Evolutionary conservation across 2,797 vertebrate genomes (phyloP), one percentile per base, ranked within the genome.

Genomic region (Liasis olivaceus): DNA sequence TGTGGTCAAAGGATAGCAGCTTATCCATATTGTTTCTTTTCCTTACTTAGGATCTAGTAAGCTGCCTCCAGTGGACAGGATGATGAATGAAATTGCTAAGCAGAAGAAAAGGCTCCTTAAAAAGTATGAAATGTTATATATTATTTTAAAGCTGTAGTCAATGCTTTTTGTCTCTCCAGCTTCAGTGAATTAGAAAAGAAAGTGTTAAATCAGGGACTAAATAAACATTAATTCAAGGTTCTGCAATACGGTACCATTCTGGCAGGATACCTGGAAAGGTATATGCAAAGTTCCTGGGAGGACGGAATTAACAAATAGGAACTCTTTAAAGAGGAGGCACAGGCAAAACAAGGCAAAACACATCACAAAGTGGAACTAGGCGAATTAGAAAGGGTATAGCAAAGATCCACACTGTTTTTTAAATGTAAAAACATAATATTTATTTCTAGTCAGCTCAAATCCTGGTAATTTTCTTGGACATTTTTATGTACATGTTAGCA

Each of bases 61-160:
- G 20, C 96, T 98, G 36, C 98, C 98, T 63, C 89, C 98, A 22
- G 28, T 96, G 31, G 94, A 96, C 72, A 96, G 54, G 84, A 95
- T 98, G 98, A 96, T 97, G 94, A 96, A 97, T 58, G 98, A 98
- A 31, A 96, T 97, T 92, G 95, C 92, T 13, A 97, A 96, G 93
- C 97, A 96, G 54, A 97, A 94, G 92, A 93, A 97, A 66, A 84
- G 93, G 0, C 90, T 87, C 0, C 94, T 92, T 36, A 91, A 96
- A 94, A 96, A 96, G 97, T 98, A 94, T 0, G 89, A 94, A 89
- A 84, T 77, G 47, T 47, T 94, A 24, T 62, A 51, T 0, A 36
- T 15, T 58, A 66, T 47, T 58, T 28, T 3, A 54, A 89, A 3
- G 85, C 42, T 86, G 11, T 90, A 15, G 36, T 91, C 20, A 86